Base-by-base conservation (phyloP, 30 jellyfish, hydroid and myxozoan species). In the Aurelia aurita complex sp. Pacific region DNA sequence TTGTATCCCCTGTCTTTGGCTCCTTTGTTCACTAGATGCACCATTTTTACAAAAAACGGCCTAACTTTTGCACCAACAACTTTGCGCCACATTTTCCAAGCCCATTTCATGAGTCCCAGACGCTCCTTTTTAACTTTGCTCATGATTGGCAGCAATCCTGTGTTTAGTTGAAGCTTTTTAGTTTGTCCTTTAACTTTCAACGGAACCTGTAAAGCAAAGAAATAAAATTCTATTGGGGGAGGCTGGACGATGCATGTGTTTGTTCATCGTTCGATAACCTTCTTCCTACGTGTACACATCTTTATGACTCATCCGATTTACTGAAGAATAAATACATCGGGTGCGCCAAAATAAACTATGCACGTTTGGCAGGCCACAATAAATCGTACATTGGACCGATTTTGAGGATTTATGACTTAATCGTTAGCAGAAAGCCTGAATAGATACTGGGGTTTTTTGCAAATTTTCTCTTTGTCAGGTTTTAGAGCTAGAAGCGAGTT, bases 1-100 rank as follows among this genome's bases (percentile, higher is more conserved):
- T 87, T 96, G 78, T 80, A 77, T 36, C 98, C 98, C 52, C 92
- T 77, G 42, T 92, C 97, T 50, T 67, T 77, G 0, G 98, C 98
- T 10, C 97, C 98, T 70, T 92, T 88, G 81, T 92, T 92, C 40
- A 80, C 90, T 43, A 87, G 79, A 11, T 88, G 89, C 8, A 92
- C 98, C 38, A 85, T 54, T 52, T 88, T 77, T 65, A 43, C 89
- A 67, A 67, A 92, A 10, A 71, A 72, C 15, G 96, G 97, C 29
- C 91, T 90, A 32, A 87, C 70, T 36, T 73, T 88, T 40, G 86
- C 69, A 6, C 98, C 98, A 10, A 92, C 98, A 23, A 77, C 91
- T 32, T 82, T 76, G 4, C 96, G 85, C 98, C 98, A 92, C 74
- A 72, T 75, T n/a, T 36, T 66, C 98, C 98, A 92, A 11, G 91